Evolutionary conservation across 2,888 invertebrate species (phyloP).

Genomic region (Megalurothrips usitatus): DNA sequence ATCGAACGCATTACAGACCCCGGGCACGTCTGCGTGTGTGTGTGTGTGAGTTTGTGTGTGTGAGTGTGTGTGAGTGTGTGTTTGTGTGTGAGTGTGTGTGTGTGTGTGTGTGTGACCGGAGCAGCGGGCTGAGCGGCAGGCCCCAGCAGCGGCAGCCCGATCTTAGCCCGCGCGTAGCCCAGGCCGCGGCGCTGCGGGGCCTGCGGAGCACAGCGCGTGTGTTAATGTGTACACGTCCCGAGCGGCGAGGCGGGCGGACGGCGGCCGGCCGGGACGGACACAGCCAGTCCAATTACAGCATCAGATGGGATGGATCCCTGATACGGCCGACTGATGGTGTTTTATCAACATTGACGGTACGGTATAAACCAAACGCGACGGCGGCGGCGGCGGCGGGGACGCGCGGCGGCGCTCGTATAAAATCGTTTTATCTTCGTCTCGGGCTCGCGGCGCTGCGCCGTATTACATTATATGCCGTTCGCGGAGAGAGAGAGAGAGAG

Average conservation of each 20-base stretch:
- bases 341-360: not conserved
- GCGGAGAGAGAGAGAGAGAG: no score
- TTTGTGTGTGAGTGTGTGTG: not conserved
- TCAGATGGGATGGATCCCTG: not conserved
- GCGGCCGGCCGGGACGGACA: not conserved
- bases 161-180: not conserved
- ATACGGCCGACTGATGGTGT: not conserved
- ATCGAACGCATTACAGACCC: constrained; percentile 19
- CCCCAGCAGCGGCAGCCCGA: no score
- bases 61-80: not conserved
- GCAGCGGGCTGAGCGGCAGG: no score
- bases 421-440: not conserved
- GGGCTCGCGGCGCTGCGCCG: no score
- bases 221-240: not conserved
- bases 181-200: no score
- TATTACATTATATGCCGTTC: no score
- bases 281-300: not conserved
- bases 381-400: no score
- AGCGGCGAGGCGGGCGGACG: not conserved
- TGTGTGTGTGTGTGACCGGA: not conserved
- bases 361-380: not conserved
- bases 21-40: constrained; percentile 1
- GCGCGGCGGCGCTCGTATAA: not conserved
- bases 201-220: no score
- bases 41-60: not conserved